Evolutionary conservation across 1,140 invertebrate species (phyloP), one percentile per base, ranked within the genome.

Genomic region (Galleria mellonella): DNA sequence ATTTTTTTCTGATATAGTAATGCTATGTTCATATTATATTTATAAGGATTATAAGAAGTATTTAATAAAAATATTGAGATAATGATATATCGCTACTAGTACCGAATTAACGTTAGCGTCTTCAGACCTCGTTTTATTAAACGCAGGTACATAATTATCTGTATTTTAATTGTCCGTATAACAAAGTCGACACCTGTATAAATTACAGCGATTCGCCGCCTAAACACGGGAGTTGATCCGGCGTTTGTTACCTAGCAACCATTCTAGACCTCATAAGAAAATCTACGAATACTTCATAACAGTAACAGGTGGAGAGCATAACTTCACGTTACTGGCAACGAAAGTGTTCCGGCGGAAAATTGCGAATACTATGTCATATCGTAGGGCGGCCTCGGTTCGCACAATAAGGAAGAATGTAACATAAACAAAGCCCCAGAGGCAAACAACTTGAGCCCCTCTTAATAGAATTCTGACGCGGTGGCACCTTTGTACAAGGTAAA

Each of bases 361-460:
- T 70, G 66, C 65, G 49, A 73, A 64, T 53, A 56, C 52, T 55
- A 55, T 60, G 55, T 71, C 62, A 70, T 66, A 66, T 58, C 48
- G 55, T 42, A 49, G 39, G 48, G 32, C 32, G 39, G 49, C 42
- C 32, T 44, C 30, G 58, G 51, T 58, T 61, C 54, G 32, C 36
- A 44, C 45, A 58, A 62, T 57, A 61, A 62, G 59, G 60, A 67
- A 72, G 56, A 66, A 68, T 66, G 57, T 73, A 56, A 73, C 64
- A 68, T 73, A 77, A 76, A 77, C 70, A 70, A 70, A 58, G 48
- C 46, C 63, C 56, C 45, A 27, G 45, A 60, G 59, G 59, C 68
- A 72, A 76, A 77, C 73, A 73, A 65, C 59, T 70, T 69, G 62
- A 70, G 71, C 54, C 63, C 51, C 55, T 67, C 65, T 72, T 77